Conservation (phyloP, 1,140 invertebrate genomes). For the Drosophila watanabei region DNA sequence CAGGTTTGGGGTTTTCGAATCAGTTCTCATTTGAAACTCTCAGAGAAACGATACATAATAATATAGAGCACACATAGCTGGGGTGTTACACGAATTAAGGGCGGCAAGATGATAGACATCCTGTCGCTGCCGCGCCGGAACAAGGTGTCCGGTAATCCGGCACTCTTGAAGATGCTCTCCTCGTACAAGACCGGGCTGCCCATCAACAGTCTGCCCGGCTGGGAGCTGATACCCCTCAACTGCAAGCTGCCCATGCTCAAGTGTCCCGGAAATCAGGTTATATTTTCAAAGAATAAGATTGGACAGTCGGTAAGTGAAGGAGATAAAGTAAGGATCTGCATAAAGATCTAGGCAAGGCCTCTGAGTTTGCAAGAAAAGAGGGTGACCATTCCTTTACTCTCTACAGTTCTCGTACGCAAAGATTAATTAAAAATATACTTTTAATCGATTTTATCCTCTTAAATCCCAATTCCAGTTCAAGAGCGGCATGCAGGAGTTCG, state of each 20-base stretch:
- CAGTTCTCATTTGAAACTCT: slow-evolving; percentile 2
- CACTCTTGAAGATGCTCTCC: slow-evolving; percentile 40
- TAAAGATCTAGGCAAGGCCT: not conserved
- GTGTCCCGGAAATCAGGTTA: slow-evolving; percentile 79
- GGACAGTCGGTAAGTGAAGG: slow-evolving; percentile 65
- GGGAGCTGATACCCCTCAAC: slow-evolving; percentile 79
- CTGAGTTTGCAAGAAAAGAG: too few relatives aligned
- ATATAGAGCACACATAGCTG: too few relatives aligned
- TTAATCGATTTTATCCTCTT: not conserved
- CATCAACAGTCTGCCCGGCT: slow-evolving; percentile 80
- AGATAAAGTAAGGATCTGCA: not conserved
- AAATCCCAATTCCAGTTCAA: slow-evolving; percentile 53
- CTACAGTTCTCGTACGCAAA: too few relatives aligned
- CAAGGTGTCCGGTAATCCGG: slow-evolving; percentile 51
- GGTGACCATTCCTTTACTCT: too few relatives aligned
- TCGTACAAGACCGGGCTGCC: slow-evolving; percentile 67
- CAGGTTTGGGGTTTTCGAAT: not conserved
- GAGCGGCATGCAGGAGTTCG: slow-evolving; percentile 74
- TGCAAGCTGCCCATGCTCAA: slow-evolving; percentile 82
- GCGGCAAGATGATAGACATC: slow-evolving; percentile 67
- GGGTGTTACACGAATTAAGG: not conserved
- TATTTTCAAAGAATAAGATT: slow-evolving; percentile 82
- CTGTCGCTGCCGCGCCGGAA: slow-evolving; percentile 76
- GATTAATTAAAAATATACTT: too few relatives aligned
- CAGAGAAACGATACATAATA: not conserved